Base-by-base conservation (phyloP, 2,797 vertebrate genomes). In the Neopelma chrysocephalum region DNA sequence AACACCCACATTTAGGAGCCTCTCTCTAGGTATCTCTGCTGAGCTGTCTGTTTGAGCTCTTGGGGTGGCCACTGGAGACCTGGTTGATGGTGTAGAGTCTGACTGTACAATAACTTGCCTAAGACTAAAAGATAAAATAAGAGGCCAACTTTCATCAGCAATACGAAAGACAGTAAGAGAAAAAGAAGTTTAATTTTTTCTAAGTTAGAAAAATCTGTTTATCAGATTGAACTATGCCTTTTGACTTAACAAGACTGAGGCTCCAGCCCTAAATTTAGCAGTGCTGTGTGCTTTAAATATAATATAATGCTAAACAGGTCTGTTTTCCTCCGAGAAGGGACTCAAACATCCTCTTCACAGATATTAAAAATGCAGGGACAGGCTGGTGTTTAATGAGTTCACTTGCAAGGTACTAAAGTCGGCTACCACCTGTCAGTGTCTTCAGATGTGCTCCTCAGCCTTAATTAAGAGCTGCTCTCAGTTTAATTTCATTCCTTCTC, bases 401-500 rank as follows among this genome's bases (percentile, higher is more conserved):
- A 92, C 72, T 92, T 54, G 57, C 73, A 48, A 94, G 94, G 51
- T 62, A 40, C 80, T 48, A 38, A 96, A 95, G 70, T 87, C 6
- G 21, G 81, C 80, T 95, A 93, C 94, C 90, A 85, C 95, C 96
- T 97, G 87, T 87, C 83, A 54, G 66, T 75, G 50, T 50, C 82
- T 91, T 94, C 70, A 43, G 12, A 93, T 85, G 94, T 62, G 89
- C 47, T 94, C 87, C 29, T 47, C 88, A 94, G 60, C 95, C 78
- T 97, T 97, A 97, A 97, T 97, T 97, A 98, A 97, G 93, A 96
- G 75, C 75, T 83, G 68, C 26, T 86, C 94, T 96, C 96, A 93
- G 87, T 97, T 96, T 95, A 96, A 94, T 96, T 96, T 94, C 43
- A 50, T 95, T 93, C 43, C 92, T 96, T 78, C 80, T 94, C 66